Conservation (phyloP, 2,888 invertebrate genomes). For the Phyllotreta striolata region DNA sequence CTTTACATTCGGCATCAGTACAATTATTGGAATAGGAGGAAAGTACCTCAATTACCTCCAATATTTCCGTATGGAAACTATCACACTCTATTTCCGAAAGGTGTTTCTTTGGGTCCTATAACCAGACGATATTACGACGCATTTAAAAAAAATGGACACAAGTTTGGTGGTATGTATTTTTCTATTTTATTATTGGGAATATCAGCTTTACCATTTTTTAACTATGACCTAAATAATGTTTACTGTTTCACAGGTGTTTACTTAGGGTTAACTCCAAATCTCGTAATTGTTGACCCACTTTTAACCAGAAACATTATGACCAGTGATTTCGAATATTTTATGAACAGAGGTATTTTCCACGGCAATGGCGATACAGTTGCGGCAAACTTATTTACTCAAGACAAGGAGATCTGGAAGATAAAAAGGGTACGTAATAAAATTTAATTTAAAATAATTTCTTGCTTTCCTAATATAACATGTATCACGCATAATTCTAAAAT, state of each 20-base stretch:
- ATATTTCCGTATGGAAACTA: conserved; percentile 21
- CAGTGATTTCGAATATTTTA: conserved; percentile 51
- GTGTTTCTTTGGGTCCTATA: no score
- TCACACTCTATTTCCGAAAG: neutral
- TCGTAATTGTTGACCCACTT: conserved; percentile 50
- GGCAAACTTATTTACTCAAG: conserved; percentile 46
- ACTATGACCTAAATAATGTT: neutral
- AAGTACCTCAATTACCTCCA: conserved; percentile 19
- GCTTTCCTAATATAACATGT: no score
- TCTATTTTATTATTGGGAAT: no score
- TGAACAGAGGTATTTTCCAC: conserved; percentile 46
- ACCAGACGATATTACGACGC: no score
- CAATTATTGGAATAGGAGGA: conserved; percentile 25
- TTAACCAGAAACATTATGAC: conserved; percentile 49
- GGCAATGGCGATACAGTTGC: conserved; percentile 47
- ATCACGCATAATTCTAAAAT: no score
- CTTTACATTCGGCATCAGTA: conserved; percentile 20
- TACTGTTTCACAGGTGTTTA: conserved; percentile 32
- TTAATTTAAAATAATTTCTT: neutral
- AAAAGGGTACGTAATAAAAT: conserved; percentile 48
- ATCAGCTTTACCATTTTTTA: neutral
- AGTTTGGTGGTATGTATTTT: no score
- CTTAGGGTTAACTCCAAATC: conserved; percentile 42
- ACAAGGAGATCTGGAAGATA: conserved; percentile 51
- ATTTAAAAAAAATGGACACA: no score